Base-by-base conservation (phyloP, 2,888 invertebrate genomes). In the Tipula lateralis region DNA sequence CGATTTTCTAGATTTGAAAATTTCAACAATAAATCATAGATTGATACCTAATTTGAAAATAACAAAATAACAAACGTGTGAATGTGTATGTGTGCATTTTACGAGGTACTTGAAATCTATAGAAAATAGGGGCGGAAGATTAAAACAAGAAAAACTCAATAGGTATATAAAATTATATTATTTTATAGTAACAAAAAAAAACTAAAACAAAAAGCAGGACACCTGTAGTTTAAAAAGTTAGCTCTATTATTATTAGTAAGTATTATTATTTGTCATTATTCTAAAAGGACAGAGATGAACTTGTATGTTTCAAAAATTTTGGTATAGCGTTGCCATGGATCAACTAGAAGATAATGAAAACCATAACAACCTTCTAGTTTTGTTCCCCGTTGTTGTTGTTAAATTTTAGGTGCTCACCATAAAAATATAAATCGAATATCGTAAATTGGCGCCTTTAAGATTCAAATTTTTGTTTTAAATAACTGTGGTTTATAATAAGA, bases 161-260 rank as follows among this genome's bases (percentile, higher is more conserved):
- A 66, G 66, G 66, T 66, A 66, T 66, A 44, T 24, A 66, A 66
- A 66, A 24, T 50, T 50, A 50, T 50, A 50, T 50, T 50, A 50
- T 50, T 50, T 50, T 50, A 16, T 50, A 50, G 4, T 50, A 16
- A 66, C n/a, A 66, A 66, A 12, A 66, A 66, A 66, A 66, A 66
- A 66, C 66, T 66, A 66, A 66, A 66, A 66, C 66, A 66, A 66
- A 66, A 66, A 19, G 66, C 24, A 66, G 66, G 66, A 66, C 66
- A 66, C 66, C 66, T 66, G 66, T 66, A 66, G 66, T 66, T 66
- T 66, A 66, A 66, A 66, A 66, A 66, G 66, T 66, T 66, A 66
- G 19, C 66, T 66, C 66, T 66, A 66, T 66, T 66, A 66, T 24
- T 66, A 66, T 1, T 9, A 66, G 7, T 24, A 66, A n/a, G 2